Evolutionary conservation across 1,140 invertebrate genomes (phyloP), one percentile per base, ranked within the genome.

Genomic region (Popillia japonica): DNA sequence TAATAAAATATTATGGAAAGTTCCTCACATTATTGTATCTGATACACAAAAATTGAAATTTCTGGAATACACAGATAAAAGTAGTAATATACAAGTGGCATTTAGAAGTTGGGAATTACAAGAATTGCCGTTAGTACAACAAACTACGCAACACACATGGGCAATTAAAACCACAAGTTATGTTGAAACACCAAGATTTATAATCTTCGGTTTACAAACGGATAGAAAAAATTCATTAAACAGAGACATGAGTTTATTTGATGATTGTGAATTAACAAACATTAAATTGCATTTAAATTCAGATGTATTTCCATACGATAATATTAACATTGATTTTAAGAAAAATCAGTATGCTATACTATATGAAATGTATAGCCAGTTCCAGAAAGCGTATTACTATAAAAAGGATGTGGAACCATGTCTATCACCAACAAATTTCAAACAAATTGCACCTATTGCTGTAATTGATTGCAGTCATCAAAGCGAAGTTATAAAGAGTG

Each of bases 381-480:
- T 85, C 77, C 80, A 79, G 81, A 27, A 77, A 68, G 77, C 80
- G 10, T 83, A 80, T 11, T 85, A 84, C 76, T 83, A 81, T 17
- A 72, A 75, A 1, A 64, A 75, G 77, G 23, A 42, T 10, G 44
- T 74, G 44, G 48, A 48, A 76, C 79, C 82, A 17, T 14, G 80
- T 17, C 27, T 81, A 40, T n/a, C 42, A 8, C 55, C 55, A 41
- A 9, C 10, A 40, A 41, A 79, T 27, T 79, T 76, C 55, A 61
- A 81, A 64, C 40, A 78, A 10, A 55, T 78, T 61, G 80, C 77
- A 14, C 44, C 77, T 44, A 81, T 84, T 75, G 73, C 78, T 34
- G 81, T 82, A 22, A 82, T 80, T 72, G 83, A 83, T 83, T 82
- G 82, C 77, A 78, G 78, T 48, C 68, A 83, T 80, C 81, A 84